Conservation (phyloP, 2,113 vertebrate genomes). For the Apodemus speciosus region DNA sequence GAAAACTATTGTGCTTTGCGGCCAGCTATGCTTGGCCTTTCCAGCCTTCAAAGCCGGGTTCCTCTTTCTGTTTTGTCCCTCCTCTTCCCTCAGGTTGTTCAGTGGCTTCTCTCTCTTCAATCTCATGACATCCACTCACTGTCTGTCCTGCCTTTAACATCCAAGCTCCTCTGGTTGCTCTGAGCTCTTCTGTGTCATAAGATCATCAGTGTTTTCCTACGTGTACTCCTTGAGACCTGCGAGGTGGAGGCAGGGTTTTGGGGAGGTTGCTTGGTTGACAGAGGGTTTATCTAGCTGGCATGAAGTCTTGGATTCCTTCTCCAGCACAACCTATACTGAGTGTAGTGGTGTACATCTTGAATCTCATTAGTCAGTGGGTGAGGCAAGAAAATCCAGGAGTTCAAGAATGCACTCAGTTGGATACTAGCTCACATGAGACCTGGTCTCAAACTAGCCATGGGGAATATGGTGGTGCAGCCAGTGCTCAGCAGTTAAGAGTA, state of each 20-base stretch:
- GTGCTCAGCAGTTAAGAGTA: background rate
- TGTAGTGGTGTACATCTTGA: background rate
- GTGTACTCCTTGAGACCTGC: background rate
- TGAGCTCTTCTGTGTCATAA: background rate
- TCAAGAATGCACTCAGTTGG: background rate
- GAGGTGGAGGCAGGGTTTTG: background rate
- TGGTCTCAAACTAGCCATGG: background rate
- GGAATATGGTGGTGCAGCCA: background rate
- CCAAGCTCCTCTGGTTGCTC: background rate
- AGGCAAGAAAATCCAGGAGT: background rate
- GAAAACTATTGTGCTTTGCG: background rate
- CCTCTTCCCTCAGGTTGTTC: background rate
- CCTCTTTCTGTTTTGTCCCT: conserved; percentile 31
- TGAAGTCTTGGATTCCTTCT: background rate
- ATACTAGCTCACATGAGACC: background rate
- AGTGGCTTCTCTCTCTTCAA: background rate
- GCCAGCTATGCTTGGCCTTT: background rate
- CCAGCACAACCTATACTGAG: background rate
- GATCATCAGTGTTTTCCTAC: too few relatives aligned
- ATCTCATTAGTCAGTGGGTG: background rate
- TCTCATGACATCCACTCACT: background rate
- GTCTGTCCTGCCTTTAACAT: background rate
- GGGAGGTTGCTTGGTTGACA: background rate
- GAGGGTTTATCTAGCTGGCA: background rate
- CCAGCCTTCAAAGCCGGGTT: background rate